phyloP scores from a whole-genome alignment of 2,888 invertebrate genomes.

The Agriopis marginaria region DNA sequence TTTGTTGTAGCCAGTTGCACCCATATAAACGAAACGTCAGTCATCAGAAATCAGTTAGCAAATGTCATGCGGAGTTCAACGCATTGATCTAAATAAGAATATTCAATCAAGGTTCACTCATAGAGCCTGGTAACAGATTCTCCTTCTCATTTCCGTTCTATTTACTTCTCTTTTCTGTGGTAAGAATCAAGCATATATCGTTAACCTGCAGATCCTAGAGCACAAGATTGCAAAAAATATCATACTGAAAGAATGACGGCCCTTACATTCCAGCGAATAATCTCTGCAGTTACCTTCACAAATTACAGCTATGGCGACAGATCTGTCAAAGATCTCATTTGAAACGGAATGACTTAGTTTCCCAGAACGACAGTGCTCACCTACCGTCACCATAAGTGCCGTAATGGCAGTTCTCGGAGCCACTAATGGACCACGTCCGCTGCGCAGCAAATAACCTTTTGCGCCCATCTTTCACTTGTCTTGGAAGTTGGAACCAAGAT shows the following conservation, averaged over 20 bases:
- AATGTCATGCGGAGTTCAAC: too few relatives aligned
- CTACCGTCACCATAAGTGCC: constrained; percentile 55
- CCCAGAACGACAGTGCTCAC: constrained; percentile 20
- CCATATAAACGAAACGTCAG: too few relatives aligned
- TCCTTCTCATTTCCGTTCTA: too few relatives aligned
- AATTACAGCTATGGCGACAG: constrained; percentile 12
- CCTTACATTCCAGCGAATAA: not conserved
- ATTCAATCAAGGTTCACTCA: too few relatives aligned
- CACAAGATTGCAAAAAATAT: not conserved
- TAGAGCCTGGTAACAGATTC: too few relatives aligned
- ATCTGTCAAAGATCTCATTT: constrained; percentile 26
- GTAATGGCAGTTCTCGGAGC: constrained; percentile 62
- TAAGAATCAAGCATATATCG: too few relatives aligned
- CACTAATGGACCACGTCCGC: constrained; percentile 63
- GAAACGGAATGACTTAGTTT: constrained; percentile 16
- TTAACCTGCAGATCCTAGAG: too few relatives aligned
- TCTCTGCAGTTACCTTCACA: constrained; percentile 1
- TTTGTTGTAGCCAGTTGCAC: too few relatives aligned
- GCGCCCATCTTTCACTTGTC: constrained; percentile 43
- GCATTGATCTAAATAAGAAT: too few relatives aligned
- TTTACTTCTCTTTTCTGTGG: too few relatives aligned
- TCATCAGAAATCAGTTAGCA: too few relatives aligned
- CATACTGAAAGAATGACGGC: not conserved
- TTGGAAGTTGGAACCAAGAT: constrained; percentile 2
- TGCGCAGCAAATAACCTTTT: constrained; percentile 23